Base-by-base conservation (phyloP, 2,888 invertebrate genomes). In the Ormyrus pomaceus region DNA sequence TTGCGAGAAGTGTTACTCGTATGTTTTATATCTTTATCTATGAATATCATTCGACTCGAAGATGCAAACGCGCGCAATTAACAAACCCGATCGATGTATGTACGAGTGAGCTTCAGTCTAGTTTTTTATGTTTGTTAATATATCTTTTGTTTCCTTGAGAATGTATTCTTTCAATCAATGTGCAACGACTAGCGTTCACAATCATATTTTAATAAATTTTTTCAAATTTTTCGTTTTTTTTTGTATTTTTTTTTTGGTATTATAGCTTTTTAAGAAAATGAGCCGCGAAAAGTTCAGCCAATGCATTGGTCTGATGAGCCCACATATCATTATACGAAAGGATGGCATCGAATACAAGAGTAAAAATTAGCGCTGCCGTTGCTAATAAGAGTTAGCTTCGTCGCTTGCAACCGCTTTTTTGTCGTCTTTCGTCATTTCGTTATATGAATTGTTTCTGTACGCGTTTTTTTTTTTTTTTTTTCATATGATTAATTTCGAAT, bases 101-200 rank as follows among this genome's bases (percentile, higher is more conserved):
- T 13, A 71, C 71, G 75, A 75, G 71, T 61, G 66, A 55, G 59
- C 50, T 69, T 80, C 80, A 77, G 77, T 77, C 80, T 80, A 76
- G 61, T 76, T 80, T 66, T 48, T 76, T 62, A 50, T 71, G 55
- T 76, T 65, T 71, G 50, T 70, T 9, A 10, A 69, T 13, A n/a
- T 34, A 11, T 68, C 72, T 69, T 58, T 50, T 10, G 45, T 74
- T 74, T 62, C 9, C 59, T 56, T 53, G 53, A 77, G 55, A 77
- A 70, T 64, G 64, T 34, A 46, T 50, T 9, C 50, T 34, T 64
- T 71, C 59, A 5, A 53, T 55, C 45, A 4, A 13, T 34, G 53
- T 68, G 34, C 61, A 68, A 75, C 51, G 19, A n/a, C 55, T 75
- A 7, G 51, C 61, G 56, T 13, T 69, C 46, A 69, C 7, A 34